Evolutionary conservation across 2,888 invertebrate species (phyloP), one percentile per base, ranked within the genome.

Genomic region (Pseudococcus viburni): DNA sequence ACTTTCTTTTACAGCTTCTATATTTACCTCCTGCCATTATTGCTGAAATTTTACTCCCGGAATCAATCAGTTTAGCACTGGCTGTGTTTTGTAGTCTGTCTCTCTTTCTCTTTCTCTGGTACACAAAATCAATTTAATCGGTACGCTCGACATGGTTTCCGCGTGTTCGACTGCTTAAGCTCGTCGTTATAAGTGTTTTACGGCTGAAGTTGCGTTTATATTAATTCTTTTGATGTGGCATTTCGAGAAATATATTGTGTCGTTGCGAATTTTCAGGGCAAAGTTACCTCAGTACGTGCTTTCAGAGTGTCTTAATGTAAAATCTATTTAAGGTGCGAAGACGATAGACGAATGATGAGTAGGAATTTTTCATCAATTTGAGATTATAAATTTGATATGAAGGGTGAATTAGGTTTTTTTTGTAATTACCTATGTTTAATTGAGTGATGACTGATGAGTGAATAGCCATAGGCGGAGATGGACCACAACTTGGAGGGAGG

Each of bases 11-110:
- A 19, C 42, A 19, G 80, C 46, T 83, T 42, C 39, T 11, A 83
- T 46, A 83, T 83, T 83, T 83, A 83, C 80, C 80, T 83, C 80
- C 80, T 46, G 46, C 80, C 80, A 46, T 83, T 73, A 33, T 73
- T 33, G 33, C 33, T 73, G 73, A 39, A 73, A 73, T 73, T 73
- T 73, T 73, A 73, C 33, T 73, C 73, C 33, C 73, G 26, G 39
- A 73, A 73, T 73, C 73, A 73, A 73, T 73, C 73, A 73, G 33
- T 73, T 73, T 17, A 73, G 33, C 73, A 39, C 73, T 73, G 33
- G 73, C 12, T 33, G 73, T 73, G 73, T 73, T 73, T 73, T 33
- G 73, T 33, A 33, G 17, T 17, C 33, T 73, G 26, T 68, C 15
- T 26, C 68, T 26, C 12, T 59, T n/a, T 59, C 0, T 59, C 17